A percentile compares a stretch with the other conserved stretches of the same genome.
Conservation (phyloP, 2,888 invertebrate species). For the Chesias legatella region DNA sequence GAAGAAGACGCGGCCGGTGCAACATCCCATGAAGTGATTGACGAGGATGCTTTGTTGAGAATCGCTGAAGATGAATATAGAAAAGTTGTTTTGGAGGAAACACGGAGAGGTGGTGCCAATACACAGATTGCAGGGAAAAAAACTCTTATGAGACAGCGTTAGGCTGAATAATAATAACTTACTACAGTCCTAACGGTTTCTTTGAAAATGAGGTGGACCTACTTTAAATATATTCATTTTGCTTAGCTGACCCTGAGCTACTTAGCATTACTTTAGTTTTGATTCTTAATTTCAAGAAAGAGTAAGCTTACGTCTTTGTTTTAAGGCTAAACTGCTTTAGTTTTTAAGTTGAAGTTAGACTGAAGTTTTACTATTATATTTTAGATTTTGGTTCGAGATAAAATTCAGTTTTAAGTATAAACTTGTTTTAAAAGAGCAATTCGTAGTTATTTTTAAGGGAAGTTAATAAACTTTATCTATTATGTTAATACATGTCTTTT, state of each 20-base stretch:
- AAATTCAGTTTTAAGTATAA: neutral
- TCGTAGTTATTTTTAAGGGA: no score
- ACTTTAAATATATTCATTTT: no score
- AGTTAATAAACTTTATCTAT: no score
- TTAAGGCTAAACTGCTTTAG: constrained; percentile 12
- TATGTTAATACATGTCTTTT: no score
- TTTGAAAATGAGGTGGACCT: no score
- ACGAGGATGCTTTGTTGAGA: constrained; percentile 36
- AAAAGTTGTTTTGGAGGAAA: constrained; percentile 51
- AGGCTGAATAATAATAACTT: neutral
- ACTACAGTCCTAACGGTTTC: no score
- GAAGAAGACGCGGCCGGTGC: constrained; percentile 56
- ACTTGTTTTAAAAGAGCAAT: neutral
- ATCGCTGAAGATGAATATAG: constrained; percentile 66
- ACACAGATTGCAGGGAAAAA: constrained; percentile 7
- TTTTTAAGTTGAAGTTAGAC: constrained; percentile 12
- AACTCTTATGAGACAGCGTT: constrained; percentile 10
- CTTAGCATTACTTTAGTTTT: constrained; percentile 4
- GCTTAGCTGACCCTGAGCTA: neutral
- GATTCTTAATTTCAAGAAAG: constrained; percentile 4
- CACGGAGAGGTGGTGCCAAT: constrained; percentile 25
- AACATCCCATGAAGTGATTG: constrained; percentile 21
- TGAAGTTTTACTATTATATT: constrained; percentile 19
- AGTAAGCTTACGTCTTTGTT: constrained; percentile 6
- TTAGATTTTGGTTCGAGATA: neutral